Conservation (phyloP, 64 coral and sea anemone genomes). For the Montipora foliosa region DNA sequence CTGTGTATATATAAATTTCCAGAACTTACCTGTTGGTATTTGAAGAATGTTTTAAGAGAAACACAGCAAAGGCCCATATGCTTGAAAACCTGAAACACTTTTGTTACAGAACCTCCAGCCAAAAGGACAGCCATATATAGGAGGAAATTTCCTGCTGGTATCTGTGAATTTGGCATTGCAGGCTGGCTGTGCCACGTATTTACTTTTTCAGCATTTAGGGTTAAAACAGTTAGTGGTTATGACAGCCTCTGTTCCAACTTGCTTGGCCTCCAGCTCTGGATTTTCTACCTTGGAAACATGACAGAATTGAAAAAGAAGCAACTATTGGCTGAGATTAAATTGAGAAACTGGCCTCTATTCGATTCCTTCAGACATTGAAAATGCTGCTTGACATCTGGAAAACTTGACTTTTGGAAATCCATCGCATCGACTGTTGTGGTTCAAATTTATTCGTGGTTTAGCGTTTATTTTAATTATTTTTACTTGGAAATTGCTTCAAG, state of each 20-base stretch:
- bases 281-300: slow-evolving; percentile 34
- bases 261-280: slow-evolving; percentile 22
- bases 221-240: slow-evolving; percentile 2
- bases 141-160: slow-evolving; percentile 40
- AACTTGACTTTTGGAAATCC: no score
- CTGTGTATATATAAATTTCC: background rate
- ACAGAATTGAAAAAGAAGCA: slow-evolving; percentile 50
- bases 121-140: slow-evolving; percentile 18
- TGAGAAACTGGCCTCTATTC: background rate
- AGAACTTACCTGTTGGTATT: slow-evolving; percentile 21
- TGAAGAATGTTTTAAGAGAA: slow-evolving; percentile 15
- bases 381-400: background rate
- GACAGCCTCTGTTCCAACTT: slow-evolving; percentile 25
- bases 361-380: background rate
- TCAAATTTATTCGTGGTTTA: no score
- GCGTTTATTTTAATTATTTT: no score
- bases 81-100: slow-evolving; percentile 8
- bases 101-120: slow-evolving; percentile 4
- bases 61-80: slow-evolving; percentile 9
- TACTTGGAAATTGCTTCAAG: no score
- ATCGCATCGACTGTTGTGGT: no score
- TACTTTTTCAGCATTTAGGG: background rate
- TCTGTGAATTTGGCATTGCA: slow-evolving; percentile 1
- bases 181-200: slow-evolving; percentile 42
- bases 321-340: background rate